A percentile compares a stretch with the other conserved stretches of the same genome.
These are phyloP conservation scores for Xenopus petersii DNA, from an alignment of 2,797 vertebrate species.

Conservation along the genomic window DNA sequence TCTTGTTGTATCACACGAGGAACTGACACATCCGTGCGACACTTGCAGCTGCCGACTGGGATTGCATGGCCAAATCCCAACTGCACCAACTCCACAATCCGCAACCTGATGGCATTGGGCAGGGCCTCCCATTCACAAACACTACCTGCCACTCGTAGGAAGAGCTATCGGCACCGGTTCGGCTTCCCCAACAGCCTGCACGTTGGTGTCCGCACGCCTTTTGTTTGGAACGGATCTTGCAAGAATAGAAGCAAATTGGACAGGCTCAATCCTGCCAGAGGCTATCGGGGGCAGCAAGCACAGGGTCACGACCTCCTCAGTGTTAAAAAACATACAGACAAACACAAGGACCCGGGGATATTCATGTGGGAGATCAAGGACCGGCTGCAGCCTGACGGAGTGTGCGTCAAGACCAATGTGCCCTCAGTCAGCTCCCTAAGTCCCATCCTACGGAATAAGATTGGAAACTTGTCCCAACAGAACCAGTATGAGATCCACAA, in stretches of 20 bases:
- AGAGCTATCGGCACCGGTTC: no score
- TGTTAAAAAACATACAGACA: constrained; percentile 99
- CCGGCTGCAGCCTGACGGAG: constrained; percentile 92
- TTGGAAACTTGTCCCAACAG: constrained; percentile 77
- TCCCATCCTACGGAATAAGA: constrained; percentile 81
- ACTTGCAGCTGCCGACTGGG: no score
- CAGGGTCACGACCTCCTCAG: constrained; percentile 79
- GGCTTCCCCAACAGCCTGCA: no score
- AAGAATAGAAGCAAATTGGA: constrained; percentile 73
- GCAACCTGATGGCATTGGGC: no score
- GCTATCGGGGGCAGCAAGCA: constrained; percentile 84
- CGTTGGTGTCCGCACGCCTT: no score
- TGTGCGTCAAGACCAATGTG: constrained; percentile 98
- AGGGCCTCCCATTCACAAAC: no score
- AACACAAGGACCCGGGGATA: constrained; percentile 97
- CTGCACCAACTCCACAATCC: no score
- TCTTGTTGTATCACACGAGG: no score
- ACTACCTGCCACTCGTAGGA: no score
- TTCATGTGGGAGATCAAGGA: constrained; percentile 99
- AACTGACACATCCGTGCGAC: no score
- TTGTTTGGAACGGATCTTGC: no score
- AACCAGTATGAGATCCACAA: constrained; percentile 90
- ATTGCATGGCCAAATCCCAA: no score
- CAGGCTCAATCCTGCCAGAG: constrained; percentile 94
- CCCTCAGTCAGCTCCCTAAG: constrained; percentile 98